phyloP scores from a whole-genome alignment of 2,797 vertebrate species.

The Sylvia borin region DNA sequence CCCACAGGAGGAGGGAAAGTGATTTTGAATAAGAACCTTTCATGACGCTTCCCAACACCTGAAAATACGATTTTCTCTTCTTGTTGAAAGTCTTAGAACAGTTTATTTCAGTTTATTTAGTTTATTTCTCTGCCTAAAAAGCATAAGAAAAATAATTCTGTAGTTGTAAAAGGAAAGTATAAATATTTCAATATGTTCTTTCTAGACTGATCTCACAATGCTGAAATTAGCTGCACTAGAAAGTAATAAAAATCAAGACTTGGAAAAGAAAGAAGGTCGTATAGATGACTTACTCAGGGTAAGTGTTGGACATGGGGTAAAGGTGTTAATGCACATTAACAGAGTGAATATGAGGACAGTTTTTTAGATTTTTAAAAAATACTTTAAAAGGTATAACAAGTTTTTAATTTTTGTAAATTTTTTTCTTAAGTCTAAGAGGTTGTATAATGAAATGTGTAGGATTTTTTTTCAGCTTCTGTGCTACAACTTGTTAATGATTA shows the following conservation, averaged over 20 bases:
- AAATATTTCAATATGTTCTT: slow-evolving; percentile 33
- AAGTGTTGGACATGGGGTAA: slow-evolving; percentile 68
- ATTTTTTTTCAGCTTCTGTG: neutral
- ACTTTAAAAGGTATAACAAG: neutral
- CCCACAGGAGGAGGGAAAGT: neutral
- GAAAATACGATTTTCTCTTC: neutral
- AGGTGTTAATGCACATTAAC: neutral
- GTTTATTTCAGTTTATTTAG: neutral
- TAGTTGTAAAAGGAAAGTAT: neutral
- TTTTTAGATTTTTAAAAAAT: neutral
- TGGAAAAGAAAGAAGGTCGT: slow-evolving; percentile 98
- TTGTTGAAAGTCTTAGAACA: neutral
- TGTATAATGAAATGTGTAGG: neutral
- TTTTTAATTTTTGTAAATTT: neutral
- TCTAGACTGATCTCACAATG: slow-evolving; percentile 96
- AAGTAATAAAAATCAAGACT: slow-evolving; percentile 98
- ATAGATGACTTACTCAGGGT: slow-evolving; percentile 99
- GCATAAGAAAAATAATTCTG: neutral
- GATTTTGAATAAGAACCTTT: neutral
- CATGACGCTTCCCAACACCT: neutral
- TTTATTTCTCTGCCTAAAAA: neutral
- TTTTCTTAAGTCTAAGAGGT: neutral
- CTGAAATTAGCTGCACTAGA: slow-evolving; percentile 96
- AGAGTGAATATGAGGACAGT: neutral
- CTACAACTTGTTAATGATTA: neutral